Evolutionary conservation across 53 echinoderm and acorn worm genomes (phyloP), one percentile per base, ranked within the genome.

Genomic region (Antedon mediterranea): DNA sequence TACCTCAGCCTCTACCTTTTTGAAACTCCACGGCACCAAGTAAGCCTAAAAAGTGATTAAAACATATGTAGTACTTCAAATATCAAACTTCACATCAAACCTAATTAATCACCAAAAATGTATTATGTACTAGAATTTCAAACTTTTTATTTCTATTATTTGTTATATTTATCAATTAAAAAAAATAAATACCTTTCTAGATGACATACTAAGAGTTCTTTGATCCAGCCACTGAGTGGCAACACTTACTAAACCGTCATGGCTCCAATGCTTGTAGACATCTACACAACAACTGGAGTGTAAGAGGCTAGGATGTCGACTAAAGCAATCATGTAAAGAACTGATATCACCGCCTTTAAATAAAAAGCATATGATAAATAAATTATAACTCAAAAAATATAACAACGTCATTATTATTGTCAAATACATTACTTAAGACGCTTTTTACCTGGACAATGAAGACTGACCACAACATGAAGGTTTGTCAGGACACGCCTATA

Each of bases 261-360:
- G 98, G 23, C 87, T 98, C 98, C 98, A 98, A 0, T 90, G 93
- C 71, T 80, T 78, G 72, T 98, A 98, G 43, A 93, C 82, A 80
- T 98, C 98, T 28, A 98, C 85, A 84, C 90, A 98, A 72, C 87
- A 80, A 34, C 87, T 83, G 32, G 34, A 74, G 28, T 85, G 85
- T 72, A 97, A 74, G 71, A 97, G 75, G 11, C 88, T 75, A 3
- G 97, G 97, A 71, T 81, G 90, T 74, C 76, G 83, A 37, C 80
- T 79, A 18, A 94, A 72, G 33, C 75, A 80, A 42, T 89, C 78
- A 0, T 82, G 84, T 32, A 88, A 78, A 31, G 83, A 81, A 4
- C 86, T 76, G 23, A 94, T n/a, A 34, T 83, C 84, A 44, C 89
- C 80, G 33, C 85, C 91, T 93, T 71, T 3, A 34, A 30, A 83